phyloP scores from a whole-genome alignment of 1,140 invertebrate genomes.

The Pogonomyrmex barbatus region DNA sequence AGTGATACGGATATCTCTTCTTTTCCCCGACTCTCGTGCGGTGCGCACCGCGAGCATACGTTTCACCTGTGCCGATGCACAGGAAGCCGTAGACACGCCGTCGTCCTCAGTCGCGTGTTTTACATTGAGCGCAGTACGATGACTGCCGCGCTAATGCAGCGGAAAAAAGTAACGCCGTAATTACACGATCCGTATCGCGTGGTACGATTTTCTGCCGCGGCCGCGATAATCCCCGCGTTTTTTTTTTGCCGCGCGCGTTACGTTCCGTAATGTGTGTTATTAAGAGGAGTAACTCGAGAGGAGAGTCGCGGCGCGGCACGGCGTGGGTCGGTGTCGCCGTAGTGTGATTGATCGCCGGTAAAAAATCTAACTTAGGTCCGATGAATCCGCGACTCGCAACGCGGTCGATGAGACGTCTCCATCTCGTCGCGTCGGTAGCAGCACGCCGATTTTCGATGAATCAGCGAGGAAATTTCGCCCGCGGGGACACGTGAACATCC shows the following conservation, averaged over 20 bases:
- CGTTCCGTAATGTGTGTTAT: not conserved
- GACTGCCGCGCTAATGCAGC: constrained; percentile 23
- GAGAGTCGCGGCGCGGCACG: not conserved
- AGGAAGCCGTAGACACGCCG: constrained; percentile 75
- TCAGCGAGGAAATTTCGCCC: constrained; percentile 21
- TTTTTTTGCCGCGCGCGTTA: not conserved
- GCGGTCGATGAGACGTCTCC: not conserved
- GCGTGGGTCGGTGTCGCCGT: not conserved
- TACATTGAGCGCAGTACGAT: constrained; percentile 73
- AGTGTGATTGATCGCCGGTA: not conserved
- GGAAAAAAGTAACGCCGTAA: constrained; percentile 29
- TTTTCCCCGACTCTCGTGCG: constrained; percentile 74
- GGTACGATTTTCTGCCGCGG: not conserved
- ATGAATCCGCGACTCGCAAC: not conserved
- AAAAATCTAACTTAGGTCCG: not conserved
- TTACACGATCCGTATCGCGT: not conserved
- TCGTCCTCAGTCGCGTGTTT: constrained; percentile 80
- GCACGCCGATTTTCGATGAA: not conserved
- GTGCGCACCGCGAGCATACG: constrained; percentile 67
- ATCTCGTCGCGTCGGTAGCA: not conserved
- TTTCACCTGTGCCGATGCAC: constrained; percentile 81
- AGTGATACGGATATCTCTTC: constrained; percentile 74
- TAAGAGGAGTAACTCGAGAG: not conserved
- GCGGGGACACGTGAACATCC: not conserved
- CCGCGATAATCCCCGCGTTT: not conserved